Evolutionary conservation across 1,140 invertebrate genomes (phyloP).

Genomic region (Adelges cooleyi): DNA sequence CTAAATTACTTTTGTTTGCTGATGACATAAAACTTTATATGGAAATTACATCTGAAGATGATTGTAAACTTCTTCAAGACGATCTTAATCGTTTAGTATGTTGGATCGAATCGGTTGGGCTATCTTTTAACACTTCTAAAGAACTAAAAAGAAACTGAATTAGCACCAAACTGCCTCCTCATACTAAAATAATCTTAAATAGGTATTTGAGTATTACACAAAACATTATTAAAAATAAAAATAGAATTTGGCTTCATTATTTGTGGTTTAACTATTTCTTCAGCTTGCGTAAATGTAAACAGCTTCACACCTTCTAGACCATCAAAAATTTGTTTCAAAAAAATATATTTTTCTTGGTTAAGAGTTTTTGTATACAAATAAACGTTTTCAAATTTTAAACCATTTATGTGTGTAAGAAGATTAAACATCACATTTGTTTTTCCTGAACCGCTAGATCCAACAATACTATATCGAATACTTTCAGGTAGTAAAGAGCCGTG

Average conservation of each 20-base stretch:
- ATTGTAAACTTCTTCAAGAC: no score
- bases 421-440: conserved; percentile 34
- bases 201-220: no score
- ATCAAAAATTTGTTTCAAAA: conserved; percentile 30
- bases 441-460: conserved; percentile 32
- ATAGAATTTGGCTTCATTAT: no score
- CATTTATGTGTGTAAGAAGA: conserved; percentile 29
- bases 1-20: neutral
- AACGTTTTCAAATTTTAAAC: conserved; percentile 33
- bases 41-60: neutral
- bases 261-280: no score
- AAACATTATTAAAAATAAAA: no score
- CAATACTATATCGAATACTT: conserved; percentile 31
- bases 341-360: conserved; percentile 32
- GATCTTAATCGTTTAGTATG: no score
- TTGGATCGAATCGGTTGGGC: no score
- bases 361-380: conserved; percentile 32
- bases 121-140: no score
- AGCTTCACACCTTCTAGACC: conserved; percentile 8
- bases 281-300: conserved; percentile 18
- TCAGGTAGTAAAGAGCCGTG: conserved; percentile 31
- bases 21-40: neutral
- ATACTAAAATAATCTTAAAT: no score
- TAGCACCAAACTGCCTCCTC: no score
- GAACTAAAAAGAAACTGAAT: no score